Conservation (phyloP, 2,888 invertebrate genomes). For the Sinelater perroti region DNA sequence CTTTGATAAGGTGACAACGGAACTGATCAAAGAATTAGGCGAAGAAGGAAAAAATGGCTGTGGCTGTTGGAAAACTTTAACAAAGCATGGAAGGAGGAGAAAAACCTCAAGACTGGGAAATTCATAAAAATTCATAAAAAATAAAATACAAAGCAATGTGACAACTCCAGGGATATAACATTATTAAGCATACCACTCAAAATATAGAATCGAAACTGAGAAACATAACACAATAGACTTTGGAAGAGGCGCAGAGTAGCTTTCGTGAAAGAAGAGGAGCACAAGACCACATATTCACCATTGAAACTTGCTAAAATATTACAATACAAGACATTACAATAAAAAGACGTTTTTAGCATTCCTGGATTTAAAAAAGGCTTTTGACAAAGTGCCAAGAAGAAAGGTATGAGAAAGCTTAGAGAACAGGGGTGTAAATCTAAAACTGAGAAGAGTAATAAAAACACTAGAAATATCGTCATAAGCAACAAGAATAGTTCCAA, state of each 20-base stretch:
- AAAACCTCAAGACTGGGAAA: conserved; percentile 31
- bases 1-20: conserved; percentile 25
- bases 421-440: too few species aligned
- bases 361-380: conserved; percentile 38
- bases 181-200: too few species aligned
- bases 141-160: too few species aligned
- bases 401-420: conserved; percentile 27
- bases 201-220: conserved; percentile 23
- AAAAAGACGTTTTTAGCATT: conserved; percentile 28
- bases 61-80: conserved; percentile 17
- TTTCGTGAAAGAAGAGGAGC: conserved; percentile 23
- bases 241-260: conserved; percentile 31
- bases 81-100: conserved; percentile 24
- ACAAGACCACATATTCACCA: conserved; percentile 34
- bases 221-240: conserved; percentile 4
- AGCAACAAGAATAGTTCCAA: conserved; percentile 3
- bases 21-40: conserved; percentile 33
- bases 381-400: conserved; percentile 30
- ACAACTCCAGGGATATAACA: too few species aligned
- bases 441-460: too few species aligned
- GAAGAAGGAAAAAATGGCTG: conserved; percentile 15
- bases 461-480: too few species aligned
- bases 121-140: conserved; percentile 35
- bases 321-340: too few species aligned
- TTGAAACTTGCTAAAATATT: too few species aligned